Evolutionary conservation across 2,797 vertebrate genomes (phyloP).

Genomic region (Myotis planiceps): DNA sequence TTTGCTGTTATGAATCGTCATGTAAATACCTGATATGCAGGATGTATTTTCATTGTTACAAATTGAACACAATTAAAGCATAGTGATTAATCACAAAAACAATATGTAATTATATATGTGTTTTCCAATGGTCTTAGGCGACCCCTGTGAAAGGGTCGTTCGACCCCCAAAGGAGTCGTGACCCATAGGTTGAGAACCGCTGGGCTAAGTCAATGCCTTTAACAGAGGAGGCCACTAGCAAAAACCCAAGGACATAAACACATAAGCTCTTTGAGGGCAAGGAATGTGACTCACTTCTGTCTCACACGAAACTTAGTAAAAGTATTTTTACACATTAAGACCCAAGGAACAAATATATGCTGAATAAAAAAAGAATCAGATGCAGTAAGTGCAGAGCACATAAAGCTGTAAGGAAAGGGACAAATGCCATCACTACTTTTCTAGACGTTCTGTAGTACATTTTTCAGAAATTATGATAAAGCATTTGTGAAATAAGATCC

Average conservation of each 20-base stretch:
- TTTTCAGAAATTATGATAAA: slow-evolving; percentile 34
- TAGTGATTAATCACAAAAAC: too few relatives aligned
- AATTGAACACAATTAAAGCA: too few relatives aligned
- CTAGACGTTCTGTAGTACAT: background rate
- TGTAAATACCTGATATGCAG: too few relatives aligned
- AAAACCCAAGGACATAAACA: background rate
- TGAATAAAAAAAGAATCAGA: background rate
- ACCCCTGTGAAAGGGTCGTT: too few relatives aligned
- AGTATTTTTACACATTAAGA: background rate
- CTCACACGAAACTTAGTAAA: background rate
- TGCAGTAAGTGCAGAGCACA: background rate
- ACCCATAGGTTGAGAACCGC: too few relatives aligned
- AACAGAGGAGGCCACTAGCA: background rate
- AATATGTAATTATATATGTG: too few relatives aligned
- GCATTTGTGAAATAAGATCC: background rate
- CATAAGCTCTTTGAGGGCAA: background rate
- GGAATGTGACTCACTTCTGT: background rate
- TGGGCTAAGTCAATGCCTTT: background rate
- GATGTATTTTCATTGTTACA: too few relatives aligned
- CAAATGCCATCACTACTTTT: background rate
- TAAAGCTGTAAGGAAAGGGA: background rate
- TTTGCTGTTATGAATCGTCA: too few relatives aligned
- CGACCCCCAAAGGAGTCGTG: too few relatives aligned
- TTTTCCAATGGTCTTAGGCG: too few relatives aligned
- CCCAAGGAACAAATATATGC: background rate